Conservation (phyloP, 2,888 invertebrate species). For the Clusia tigrina region DNA sequence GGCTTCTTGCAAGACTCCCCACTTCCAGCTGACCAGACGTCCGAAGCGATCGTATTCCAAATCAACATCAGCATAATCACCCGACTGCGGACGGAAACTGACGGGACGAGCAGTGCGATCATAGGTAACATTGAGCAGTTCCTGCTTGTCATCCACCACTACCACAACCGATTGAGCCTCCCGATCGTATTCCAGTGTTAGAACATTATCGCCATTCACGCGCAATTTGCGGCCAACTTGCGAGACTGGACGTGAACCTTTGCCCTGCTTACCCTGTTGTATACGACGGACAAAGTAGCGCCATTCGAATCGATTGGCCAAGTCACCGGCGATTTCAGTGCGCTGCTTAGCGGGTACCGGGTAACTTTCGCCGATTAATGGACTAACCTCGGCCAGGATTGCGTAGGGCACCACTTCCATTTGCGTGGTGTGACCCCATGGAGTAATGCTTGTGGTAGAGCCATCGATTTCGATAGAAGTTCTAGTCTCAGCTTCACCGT, state of each 20-base stretch:
- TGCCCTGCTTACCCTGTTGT: slow-evolving; percentile 68
- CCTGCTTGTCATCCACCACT: slow-evolving; percentile 86
- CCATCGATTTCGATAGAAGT: slow-evolving; percentile 84
- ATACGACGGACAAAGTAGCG: slow-evolving; percentile 83
- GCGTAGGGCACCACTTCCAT: slow-evolving; percentile 93
- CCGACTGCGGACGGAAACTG: slow-evolving; percentile 85
- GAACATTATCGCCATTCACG: slow-evolving; percentile 89
- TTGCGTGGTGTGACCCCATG: slow-evolving; percentile 88
- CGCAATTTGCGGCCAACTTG: slow-evolving; percentile 86
- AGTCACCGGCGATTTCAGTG: slow-evolving; percentile 87
- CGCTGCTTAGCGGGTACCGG: slow-evolving; percentile 91
- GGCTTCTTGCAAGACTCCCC: slow-evolving; percentile 90
- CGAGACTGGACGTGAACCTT: slow-evolving; percentile 70
- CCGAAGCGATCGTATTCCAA: slow-evolving; percentile 92
- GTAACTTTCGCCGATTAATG: slow-evolving; percentile 87
- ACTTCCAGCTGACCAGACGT: slow-evolving; percentile 87
- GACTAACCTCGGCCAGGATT: slow-evolving; percentile 86
- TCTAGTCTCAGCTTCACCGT: slow-evolving; percentile 83
- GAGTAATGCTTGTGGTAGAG: slow-evolving; percentile 79
- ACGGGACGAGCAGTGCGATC: slow-evolving; percentile 85
- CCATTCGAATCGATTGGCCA: slow-evolving; percentile 95
- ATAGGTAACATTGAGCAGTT: slow-evolving; percentile 85
- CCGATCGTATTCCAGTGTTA: slow-evolving; percentile 90
- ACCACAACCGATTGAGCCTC: slow-evolving; percentile 86
- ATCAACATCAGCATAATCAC: slow-evolving; percentile 88